phyloP scores from a whole-genome alignment of 2,888 invertebrate species.

The Melanargia galathea region DNA sequence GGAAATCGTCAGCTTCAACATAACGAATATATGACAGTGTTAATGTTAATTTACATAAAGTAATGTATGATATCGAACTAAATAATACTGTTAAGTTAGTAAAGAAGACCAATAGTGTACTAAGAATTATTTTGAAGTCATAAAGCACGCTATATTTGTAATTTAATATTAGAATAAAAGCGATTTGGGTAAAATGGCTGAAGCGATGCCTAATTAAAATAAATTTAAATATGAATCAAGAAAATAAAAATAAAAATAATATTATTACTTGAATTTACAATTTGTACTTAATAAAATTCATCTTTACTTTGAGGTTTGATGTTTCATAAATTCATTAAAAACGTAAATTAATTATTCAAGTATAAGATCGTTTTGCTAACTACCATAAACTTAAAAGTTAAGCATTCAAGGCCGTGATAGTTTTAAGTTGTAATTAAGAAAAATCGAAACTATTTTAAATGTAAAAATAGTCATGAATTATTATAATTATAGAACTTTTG shows the following conservation, averaged over 20 bases:
- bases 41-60: constrained; percentile 26
- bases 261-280: neutral
- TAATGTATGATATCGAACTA: constrained; percentile 25
- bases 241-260: neutral
- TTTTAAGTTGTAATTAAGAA: constrained; percentile 51
- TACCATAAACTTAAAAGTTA: constrained; percentile 26
- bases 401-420: constrained; percentile 72
- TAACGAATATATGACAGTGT: constrained; percentile 48
- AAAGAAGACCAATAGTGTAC: constrained; percentile 61
- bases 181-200: constrained; percentile 31
- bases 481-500: neutral
- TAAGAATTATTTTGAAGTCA: constrained; percentile 46
- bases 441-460: constrained; percentile 15
- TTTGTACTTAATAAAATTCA: neutral
- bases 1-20: constrained; percentile 78
- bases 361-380: constrained; percentile 10
- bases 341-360: constrained; percentile 7
- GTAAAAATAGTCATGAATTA: constrained; percentile 9
- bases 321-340: neutral
- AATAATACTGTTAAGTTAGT: constrained; percentile 40
- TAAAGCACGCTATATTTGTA: constrained; percentile 35
- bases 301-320: constrained; percentile 12
- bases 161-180: constrained; percentile 20
- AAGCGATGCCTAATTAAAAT: constrained; percentile 10
- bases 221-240: neutral